Percentiles rank a stretch among this genome's conserved stretches.
phyloP scores from a whole-genome alignment of 2,888 invertebrate genomes.

The Anoplius nigerrimus region DNA sequence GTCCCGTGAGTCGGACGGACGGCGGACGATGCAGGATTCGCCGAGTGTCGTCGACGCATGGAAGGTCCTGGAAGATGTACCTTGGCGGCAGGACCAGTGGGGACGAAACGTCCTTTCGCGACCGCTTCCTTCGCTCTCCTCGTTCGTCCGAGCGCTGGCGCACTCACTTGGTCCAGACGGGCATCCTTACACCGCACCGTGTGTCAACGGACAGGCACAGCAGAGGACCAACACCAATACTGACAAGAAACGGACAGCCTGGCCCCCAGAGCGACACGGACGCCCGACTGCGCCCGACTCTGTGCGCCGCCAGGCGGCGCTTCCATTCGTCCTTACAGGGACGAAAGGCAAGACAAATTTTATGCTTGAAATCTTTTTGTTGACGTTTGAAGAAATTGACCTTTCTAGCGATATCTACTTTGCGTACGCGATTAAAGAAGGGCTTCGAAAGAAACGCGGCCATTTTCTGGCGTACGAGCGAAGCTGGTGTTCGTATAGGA shows the following conservation, averaged over 20 bases:
- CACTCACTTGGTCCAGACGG: constrained; percentile 49
- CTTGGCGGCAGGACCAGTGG: neutral
- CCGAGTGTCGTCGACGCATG: neutral
- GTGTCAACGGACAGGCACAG: constrained; percentile 36
- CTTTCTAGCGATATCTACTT: no score
- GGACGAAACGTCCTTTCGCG: no score
- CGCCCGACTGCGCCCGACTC: constrained; percentile 5
- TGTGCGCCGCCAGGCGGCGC: constrained; percentile 50
- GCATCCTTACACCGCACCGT: constrained; percentile 51
- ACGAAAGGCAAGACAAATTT: neutral
- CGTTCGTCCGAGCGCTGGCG: constrained; percentile 33
- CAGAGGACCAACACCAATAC: constrained; percentile 38
- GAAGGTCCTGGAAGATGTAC: neutral
- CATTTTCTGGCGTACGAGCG: no score
- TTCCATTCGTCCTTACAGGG: constrained; percentile 18
- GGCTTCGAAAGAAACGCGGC: no score
- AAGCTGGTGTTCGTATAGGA: no score
- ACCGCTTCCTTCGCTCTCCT: constrained; percentile 22
- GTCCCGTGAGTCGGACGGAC: no score
- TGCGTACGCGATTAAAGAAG: no score
- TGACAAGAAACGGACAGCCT: no score
- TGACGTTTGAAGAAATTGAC: no score
- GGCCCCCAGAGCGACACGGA: constrained; percentile 24
- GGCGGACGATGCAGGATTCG: no score
- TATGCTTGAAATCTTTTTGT: no score